Base-by-base conservation (phyloP, 2,797 vertebrate species). In the Etheostoma perlongum region DNA sequence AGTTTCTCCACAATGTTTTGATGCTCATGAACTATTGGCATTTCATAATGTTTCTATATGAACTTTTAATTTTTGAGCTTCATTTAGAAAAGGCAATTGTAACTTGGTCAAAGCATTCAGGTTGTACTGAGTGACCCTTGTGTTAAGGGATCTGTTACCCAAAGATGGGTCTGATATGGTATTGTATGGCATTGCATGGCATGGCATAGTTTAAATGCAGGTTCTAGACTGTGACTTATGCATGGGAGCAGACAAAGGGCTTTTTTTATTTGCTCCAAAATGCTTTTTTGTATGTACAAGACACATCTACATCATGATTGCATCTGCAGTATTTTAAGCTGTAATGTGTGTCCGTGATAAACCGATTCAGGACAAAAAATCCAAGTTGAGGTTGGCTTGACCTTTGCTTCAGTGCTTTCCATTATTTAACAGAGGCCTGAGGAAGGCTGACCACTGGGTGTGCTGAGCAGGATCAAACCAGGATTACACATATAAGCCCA, bases 361-460 rank as follows among this genome's bases (percentile, higher is more conserved):
- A 70, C 1, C 8, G 11, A 70, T 48, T 63, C 44, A 70, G 78
- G 68, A 84, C 72, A 79, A 65, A 77, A 61, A 72, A 63, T 71
- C 65, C 53, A 52, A 63, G 48, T 60, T 40, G 48, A 76, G 63
- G 6, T 25, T 33, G n/a, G 54, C 25, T 16, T 86, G 81, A 83
- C 85, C 78, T 92, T 88, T 88, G 76, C 48, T 61, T 76, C 55
- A 15, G 68, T 63, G 49, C 10, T 77, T 76, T 85, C 42, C 74
- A 84, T 82, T 85, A 85, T 88, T 90, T 75, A 89, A 47, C 63
- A 77, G 66, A 58, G 64, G 79, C 61, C 63, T 44, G 47, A 85
- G 74, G 74, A 84, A 25, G 68, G 57, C 63, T 86, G 76, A 79
- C 67, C 84, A 51, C 66, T 78, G 73, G 33, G 76, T 73, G 48